A percentile compares a stretch with the other conserved stretches of the same genome.
These are phyloP conservation scores for Thomomys bottae DNA, from an alignment of 2,113 vertebrate species.

Conservation along the genomic window DNA sequence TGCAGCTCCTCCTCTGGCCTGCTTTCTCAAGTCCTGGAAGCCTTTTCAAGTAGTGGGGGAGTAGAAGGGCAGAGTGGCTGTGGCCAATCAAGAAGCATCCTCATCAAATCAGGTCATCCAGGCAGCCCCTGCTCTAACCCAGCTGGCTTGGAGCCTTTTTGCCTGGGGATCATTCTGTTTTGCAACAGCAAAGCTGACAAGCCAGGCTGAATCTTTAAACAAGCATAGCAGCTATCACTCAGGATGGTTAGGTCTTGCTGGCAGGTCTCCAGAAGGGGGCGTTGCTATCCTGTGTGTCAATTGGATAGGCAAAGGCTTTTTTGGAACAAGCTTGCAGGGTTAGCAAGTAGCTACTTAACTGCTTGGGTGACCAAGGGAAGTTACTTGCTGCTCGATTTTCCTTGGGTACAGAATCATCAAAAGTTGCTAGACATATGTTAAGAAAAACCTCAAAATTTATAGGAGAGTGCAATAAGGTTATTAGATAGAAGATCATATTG, in stretches of 20 bases:
- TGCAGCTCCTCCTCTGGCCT: conserved; percentile 42
- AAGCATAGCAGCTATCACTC: not conserved
- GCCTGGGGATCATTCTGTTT: conserved; percentile 54
- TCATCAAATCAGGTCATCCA: conserved; percentile 62
- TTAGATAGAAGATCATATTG: not conserved
- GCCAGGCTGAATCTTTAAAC: conserved; percentile 35
- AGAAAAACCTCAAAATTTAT: conserved; percentile 1
- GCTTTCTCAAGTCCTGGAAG: conserved; percentile 59
- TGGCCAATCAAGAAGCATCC: conserved; percentile 45
- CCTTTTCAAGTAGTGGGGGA: conserved; percentile 33
- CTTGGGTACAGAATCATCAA: not conserved
- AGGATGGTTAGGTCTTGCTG: not conserved
- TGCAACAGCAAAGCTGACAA: conserved; percentile 55
- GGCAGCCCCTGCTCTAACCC: conserved; percentile 42
- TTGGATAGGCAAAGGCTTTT: no score
- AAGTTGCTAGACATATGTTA: conserved; percentile 27
- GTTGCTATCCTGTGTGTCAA: not conserved
- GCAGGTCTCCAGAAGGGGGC: conserved; percentile 62
- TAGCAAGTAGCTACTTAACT: not conserved
- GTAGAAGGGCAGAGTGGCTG: conserved; percentile 7
- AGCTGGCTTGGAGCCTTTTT: conserved; percentile 54
- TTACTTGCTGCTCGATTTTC: not conserved
- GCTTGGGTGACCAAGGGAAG: not conserved
- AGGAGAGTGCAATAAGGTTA: not conserved
- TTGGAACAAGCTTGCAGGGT: not conserved